Conservation (phyloP, 2,888 invertebrate species). For the Platycheirus rosarum region DNA sequence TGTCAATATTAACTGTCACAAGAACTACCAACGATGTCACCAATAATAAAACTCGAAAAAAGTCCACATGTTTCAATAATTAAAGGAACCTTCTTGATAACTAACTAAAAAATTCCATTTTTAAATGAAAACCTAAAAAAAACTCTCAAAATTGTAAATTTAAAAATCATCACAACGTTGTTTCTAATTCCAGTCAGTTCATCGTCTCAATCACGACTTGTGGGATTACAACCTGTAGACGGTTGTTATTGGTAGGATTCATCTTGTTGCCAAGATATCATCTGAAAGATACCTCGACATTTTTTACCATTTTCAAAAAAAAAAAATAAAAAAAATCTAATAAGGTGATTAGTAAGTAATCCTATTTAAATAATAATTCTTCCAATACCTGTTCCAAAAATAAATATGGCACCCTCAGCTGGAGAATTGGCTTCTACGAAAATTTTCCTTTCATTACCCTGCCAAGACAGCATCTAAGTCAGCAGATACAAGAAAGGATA, state of each 20-base stretch:
- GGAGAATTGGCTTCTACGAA: background rate
- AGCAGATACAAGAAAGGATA: slow-evolving; percentile 8
- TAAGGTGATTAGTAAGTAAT: slow-evolving; percentile 32
- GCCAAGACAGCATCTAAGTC: background rate
- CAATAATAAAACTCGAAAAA: too few species aligned
- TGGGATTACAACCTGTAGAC: background rate
- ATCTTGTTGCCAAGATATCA: background rate
- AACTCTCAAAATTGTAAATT: too few species aligned
- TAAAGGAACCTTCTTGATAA: too few species aligned
- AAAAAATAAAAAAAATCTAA: slow-evolving; percentile 7
- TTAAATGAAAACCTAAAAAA: too few species aligned
- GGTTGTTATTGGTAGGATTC: slow-evolving; percentile 9
- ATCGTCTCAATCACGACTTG: too few species aligned
- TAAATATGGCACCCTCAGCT: slow-evolving; percentile 3
- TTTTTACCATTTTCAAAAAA: background rate
- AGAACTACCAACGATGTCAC: too few species aligned
- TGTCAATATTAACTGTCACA: too few species aligned
- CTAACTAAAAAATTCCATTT: too few species aligned
- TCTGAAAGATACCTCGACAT: slow-evolving; percentile 5
- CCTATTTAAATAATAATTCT: slow-evolving; percentile 32
- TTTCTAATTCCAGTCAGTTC: too few species aligned
- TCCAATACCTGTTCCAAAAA: slow-evolving; percentile 27
- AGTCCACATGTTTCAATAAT: too few species aligned
- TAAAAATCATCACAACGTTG: too few species aligned
- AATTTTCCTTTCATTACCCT: background rate